A percentile compares a stretch with the other conserved stretches of the same genome.
These are phyloP conservation scores for Anableps anableps DNA, from an alignment of 2,797 vertebrate genomes.

Conservation along the genomic window DNA sequence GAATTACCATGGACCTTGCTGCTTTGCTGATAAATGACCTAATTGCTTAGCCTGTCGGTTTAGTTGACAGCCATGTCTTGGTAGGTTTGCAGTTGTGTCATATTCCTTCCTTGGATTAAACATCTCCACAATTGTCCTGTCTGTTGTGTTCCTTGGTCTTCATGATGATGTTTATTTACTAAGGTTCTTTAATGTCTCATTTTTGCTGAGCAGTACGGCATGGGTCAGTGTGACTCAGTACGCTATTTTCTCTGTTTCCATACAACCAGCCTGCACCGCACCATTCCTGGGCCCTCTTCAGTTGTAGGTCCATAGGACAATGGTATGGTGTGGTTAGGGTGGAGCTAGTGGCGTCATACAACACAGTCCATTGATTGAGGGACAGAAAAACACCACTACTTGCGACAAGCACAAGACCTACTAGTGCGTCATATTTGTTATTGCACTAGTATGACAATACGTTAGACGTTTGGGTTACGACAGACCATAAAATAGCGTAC, in stretches of 20 bases:
- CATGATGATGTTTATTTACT: neutral
- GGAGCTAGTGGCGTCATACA: neutral
- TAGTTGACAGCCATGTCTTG: neutral
- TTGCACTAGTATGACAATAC: too few species aligned
- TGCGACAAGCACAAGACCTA: too few species aligned
- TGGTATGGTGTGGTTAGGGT: neutral
- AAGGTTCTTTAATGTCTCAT: neutral
- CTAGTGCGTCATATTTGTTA: too few species aligned
- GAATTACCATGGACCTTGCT: neutral
- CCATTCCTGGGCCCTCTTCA: too few species aligned
- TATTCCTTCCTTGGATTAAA: slow-evolving; percentile 5
- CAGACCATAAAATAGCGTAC: too few species aligned
- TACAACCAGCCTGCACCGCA: too few species aligned
- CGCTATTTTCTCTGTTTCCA: too few species aligned
- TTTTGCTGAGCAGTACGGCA: too few species aligned
- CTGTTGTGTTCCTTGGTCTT: neutral
- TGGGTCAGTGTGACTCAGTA: too few species aligned
- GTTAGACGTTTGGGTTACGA: too few species aligned
- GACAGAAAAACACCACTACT: neutral
- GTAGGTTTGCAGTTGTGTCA: neutral
- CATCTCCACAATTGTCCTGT: neutral
- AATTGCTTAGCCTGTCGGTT: neutral
- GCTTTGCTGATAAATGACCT: neutral
- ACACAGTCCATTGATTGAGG: neutral
- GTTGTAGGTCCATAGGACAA: neutral